phyloP scores from a whole-genome alignment of 2,797 vertebrate genomes.

The Kryptopterus vitreolus region DNA sequence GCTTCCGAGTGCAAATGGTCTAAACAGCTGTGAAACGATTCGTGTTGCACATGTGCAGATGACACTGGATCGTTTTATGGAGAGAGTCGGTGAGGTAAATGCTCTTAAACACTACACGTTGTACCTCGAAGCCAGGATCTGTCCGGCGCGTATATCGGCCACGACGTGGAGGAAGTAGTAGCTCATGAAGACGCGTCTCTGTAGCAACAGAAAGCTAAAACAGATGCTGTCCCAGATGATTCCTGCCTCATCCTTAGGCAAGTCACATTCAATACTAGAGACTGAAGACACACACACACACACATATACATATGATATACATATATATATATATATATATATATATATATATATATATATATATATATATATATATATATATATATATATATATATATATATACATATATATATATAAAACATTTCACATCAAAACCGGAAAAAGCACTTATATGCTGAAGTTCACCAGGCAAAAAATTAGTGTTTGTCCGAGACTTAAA shows the following conservation, averaged over 20 bases:
- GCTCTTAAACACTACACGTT: not conserved
- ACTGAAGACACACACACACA: slow-evolving; percentile 23
- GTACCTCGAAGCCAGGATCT: slow-evolving; percentile 96
- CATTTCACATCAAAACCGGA: slow-evolving; percentile 8
- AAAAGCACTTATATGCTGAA: not conserved
- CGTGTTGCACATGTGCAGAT: not conserved
- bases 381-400: too few relatives aligned
- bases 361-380: too few relatives aligned
- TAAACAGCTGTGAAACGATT: not conserved
- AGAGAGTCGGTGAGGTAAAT: not conserved
- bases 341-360: too few relatives aligned
- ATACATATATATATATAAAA: slow-evolving; percentile 8
- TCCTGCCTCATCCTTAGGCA: slow-evolving; percentile 89
- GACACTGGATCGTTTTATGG: not conserved
- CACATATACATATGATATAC: too few relatives aligned
- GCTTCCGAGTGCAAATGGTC: not conserved
- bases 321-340: too few relatives aligned
- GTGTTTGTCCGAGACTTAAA: not conserved
- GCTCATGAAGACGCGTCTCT: slow-evolving; percentile 98
- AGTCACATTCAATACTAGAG: slow-evolving; percentile 66
- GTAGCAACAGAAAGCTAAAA: slow-evolving; percentile 94
- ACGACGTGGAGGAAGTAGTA: slow-evolving; percentile 99
- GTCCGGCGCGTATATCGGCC: slow-evolving; percentile 95
- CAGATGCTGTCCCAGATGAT: slow-evolving; percentile 99
- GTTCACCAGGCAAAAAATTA: not conserved